Percentiles rank a stretch among this genome's conserved stretches.
Evolutionary conservation across 2,797 vertebrate species (phyloP).

Genomic region (Eulemur mongoz): DNA sequence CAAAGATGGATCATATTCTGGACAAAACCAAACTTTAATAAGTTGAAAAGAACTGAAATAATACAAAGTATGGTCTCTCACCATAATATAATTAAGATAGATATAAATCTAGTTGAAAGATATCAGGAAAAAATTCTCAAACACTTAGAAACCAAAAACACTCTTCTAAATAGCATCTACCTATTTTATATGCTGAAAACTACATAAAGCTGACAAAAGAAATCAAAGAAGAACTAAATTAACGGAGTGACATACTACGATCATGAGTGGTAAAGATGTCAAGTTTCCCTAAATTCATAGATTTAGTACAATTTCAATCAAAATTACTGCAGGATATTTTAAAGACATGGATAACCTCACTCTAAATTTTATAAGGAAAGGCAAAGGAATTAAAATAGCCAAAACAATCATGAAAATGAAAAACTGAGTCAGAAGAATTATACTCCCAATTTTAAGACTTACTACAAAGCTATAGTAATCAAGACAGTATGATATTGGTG

Average conservation of each 20-base stretch:
- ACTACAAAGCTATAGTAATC: neutral
- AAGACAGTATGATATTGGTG: neutral
- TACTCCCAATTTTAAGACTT: neutral
- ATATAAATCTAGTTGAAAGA: neutral
- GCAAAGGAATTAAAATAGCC: neutral
- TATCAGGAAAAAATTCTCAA: neutral
- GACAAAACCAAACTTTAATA: neutral
- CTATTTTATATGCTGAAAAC: neutral
- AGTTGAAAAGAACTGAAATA: neutral
- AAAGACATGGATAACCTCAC: neutral
- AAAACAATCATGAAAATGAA: neutral
- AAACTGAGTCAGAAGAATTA: neutral
- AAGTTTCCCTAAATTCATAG: neutral
- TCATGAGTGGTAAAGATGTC: neutral
- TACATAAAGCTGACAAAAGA: neutral
- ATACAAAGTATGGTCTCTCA: neutral
- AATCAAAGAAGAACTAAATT: neutral
- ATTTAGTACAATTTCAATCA: neutral
- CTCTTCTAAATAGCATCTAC: neutral
- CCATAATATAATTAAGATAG: constrained; percentile 13
- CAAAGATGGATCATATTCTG: neutral
- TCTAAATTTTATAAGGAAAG: neutral
- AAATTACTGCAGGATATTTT: neutral
- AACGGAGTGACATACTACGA: neutral
- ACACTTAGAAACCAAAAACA: neutral